A percentile compares a stretch with the other conserved stretches of the same genome.
Conservation (phyloP, 2,113 vertebrate genomes). For the Myocastor coypus region DNA sequence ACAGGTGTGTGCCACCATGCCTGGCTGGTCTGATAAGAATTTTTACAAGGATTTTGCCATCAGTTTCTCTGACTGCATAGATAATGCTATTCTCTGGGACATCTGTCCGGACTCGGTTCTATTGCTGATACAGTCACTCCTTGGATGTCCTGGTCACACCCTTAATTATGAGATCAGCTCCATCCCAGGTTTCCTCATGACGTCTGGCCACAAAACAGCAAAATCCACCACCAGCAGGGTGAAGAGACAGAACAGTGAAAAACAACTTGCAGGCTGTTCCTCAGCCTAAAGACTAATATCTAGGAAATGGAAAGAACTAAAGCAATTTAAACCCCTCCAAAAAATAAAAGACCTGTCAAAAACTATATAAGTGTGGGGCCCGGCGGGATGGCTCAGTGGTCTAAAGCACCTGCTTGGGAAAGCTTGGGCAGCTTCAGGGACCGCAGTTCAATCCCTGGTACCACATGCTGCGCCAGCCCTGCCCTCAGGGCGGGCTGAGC, state of each 20-base stretch:
- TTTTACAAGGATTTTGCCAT: not conserved
- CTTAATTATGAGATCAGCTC: not conserved
- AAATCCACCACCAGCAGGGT: not conserved
- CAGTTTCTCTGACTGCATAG: not conserved
- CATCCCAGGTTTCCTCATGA: not conserved
- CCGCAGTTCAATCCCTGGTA: no score
- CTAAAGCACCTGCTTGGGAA: no score
- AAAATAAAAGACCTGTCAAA: not conserved
- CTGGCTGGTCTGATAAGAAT: not conserved
- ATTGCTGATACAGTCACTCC: not conserved
- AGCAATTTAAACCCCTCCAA: not conserved
- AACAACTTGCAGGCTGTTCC: not conserved
- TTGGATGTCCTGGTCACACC: not conserved
- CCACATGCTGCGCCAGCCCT: no score
- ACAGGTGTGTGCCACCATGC: no score
- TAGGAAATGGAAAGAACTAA: not conserved
- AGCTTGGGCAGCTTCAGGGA: no score
- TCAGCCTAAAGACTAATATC: not conserved
- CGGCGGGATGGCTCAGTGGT: no score
- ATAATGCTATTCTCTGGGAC: not conserved
- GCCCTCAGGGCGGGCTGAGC: no score
- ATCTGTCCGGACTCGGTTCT: not conserved
- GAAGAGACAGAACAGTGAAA: not conserved
- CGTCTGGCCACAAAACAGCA: not conserved
- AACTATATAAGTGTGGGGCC: no score